phyloP scores from a whole-genome alignment of 2,888 invertebrate species.

The Penaeus monodon region DNA sequence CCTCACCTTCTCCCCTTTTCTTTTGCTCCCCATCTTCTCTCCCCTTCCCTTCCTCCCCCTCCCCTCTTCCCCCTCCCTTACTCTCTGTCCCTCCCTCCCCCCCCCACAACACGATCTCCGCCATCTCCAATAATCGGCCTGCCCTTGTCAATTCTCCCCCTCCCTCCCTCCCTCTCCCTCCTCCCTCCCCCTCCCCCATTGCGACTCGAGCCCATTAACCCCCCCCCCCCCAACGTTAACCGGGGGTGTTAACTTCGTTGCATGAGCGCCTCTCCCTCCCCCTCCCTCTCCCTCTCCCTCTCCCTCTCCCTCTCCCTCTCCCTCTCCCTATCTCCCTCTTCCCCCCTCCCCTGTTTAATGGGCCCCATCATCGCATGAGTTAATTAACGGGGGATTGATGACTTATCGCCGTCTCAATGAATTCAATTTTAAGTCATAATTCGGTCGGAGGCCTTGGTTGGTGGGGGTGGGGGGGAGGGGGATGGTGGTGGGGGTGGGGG shows the following conservation, averaged over 20 bases:
- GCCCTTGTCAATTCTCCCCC: not conserved
- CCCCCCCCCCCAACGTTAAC: not conserved
- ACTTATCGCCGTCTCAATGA: too few species aligned
- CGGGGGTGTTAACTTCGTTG: too few species aligned
- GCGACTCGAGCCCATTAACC: not conserved
- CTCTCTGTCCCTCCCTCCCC: not conserved
- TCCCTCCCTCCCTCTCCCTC: not conserved
- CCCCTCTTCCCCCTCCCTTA: not conserved
- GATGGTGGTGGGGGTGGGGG: too few species aligned
- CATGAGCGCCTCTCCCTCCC: not conserved
- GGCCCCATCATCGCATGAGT: too few species aligned
- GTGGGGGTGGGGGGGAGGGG: too few species aligned
- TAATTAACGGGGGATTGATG: too few species aligned
- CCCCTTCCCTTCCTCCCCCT: not conserved
- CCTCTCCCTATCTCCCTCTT: not conserved
- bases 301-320: not conserved
- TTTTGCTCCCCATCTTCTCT: not conserved
- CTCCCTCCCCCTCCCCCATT: not conserved
- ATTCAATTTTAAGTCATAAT: too few species aligned
- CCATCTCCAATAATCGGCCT: too few species aligned
- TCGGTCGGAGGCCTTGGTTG: too few species aligned
- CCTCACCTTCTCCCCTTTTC: not conserved
- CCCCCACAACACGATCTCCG: not conserved
- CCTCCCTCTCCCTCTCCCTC: not conserved
- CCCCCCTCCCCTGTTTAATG: not conserved